A percentile compares a stretch with the other conserved stretches of the same genome.
These are phyloP conservation scores for Caenorhabditis inopinata DNA, from an alignment of 1,140 invertebrate genomes.

Conservation along the genomic window DNA sequence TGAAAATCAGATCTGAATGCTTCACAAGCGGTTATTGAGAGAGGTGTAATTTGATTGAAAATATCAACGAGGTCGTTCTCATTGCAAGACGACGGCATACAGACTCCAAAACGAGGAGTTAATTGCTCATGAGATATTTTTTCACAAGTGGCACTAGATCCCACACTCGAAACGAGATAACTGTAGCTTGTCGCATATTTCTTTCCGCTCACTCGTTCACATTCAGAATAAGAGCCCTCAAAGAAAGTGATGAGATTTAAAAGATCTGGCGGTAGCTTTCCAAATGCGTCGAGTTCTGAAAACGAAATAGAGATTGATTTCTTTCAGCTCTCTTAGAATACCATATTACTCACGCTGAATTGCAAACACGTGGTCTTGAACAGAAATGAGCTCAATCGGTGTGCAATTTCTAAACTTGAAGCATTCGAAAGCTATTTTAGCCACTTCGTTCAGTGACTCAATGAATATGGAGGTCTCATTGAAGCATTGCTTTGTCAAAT, in stretches of 20 bases:
- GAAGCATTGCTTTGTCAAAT: not conserved
- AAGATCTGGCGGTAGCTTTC: not conserved
- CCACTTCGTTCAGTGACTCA: not conserved
- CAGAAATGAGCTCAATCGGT: not conserved
- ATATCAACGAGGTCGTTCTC: not conserved
- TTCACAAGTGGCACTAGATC: not conserved
- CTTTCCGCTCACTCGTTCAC: not conserved
- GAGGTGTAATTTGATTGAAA: not conserved
- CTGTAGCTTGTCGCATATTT: not conserved
- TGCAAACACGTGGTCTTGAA: conserved; percentile 14
- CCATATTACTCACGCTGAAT: conserved; percentile 9
- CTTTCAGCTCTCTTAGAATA: no score
- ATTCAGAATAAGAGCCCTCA: not conserved
- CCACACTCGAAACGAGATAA: not conserved
- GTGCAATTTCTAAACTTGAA: not conserved
- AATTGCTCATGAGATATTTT: not conserved
- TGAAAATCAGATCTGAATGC: not conserved
- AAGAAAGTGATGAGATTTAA: not conserved
- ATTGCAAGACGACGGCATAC: conserved; percentile 7
- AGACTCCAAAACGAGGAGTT: not conserved
- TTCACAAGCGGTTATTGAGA: not conserved
- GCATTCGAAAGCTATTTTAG: not conserved
- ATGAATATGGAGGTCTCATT: not conserved
- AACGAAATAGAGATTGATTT: not conserved
- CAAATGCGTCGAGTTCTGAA: not conserved